phyloP scores from a whole-genome alignment of 2,113 vertebrate species.

The Paradoxurus hermaphroditus region DNA sequence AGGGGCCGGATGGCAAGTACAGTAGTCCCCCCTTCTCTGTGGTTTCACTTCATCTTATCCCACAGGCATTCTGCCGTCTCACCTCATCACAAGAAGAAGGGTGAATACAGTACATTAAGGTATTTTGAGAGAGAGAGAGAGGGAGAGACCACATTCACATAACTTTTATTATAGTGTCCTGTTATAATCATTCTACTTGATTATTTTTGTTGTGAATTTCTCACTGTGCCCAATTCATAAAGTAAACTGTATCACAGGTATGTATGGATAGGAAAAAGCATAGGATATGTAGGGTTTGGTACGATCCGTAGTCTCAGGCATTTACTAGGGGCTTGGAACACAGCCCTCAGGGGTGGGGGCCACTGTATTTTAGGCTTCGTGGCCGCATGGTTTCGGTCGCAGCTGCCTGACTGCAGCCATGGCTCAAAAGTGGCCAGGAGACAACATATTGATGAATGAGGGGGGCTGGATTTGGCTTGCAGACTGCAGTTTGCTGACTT shows the following conservation, averaged over 20 bases:
- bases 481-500: background rate
- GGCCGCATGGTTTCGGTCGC: background rate
- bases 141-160: background rate
- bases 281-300: background rate
- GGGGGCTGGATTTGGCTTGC: background rate
- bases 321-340: background rate
- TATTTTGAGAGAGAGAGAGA: background rate
- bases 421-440: background rate
- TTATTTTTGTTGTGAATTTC: background rate
- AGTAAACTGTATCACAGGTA: background rate
- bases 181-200: background rate
- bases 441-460: accelerated
- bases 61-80: background rate
- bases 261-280: background rate
- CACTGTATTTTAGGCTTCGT: background rate
- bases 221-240: background rate
- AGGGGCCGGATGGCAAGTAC: background rate
- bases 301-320: background rate
- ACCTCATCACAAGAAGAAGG: background rate
- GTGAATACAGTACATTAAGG: background rate
- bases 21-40: background rate
- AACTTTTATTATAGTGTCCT: background rate
- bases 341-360: too few relatives aligned
- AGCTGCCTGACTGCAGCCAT: background rate
- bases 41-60: background rate